phyloP scores from a whole-genome alignment of 1,140 invertebrate genomes.

The Caenorhabditis latens region DNA sequence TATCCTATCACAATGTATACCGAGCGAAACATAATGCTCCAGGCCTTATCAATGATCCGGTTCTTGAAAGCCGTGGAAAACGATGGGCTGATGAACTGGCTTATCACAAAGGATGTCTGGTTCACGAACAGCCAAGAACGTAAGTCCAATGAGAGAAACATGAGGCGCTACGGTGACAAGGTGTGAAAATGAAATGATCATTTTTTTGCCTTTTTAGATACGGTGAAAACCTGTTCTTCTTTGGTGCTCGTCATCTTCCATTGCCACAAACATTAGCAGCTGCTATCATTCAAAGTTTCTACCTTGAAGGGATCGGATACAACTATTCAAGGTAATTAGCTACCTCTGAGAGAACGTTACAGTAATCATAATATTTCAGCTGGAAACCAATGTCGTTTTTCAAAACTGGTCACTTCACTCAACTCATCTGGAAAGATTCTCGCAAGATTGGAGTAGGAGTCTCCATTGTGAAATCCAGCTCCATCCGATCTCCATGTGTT shows the following conservation, averaged over 20 bases:
- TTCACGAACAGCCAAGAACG: constrained; percentile 60
- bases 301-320: constrained; percentile 60
- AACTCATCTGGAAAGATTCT: constrained; percentile 63
- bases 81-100: constrained; percentile 62
- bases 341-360: neutral
- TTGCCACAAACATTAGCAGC: constrained; percentile 52
- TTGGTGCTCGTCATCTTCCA: constrained; percentile 57
- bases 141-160: constrained; percentile 7
- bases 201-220: constrained; percentile 58
- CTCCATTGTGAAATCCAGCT: constrained; percentile 47
- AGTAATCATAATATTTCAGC: constrained; percentile 29
- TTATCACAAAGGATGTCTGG: constrained; percentile 45
- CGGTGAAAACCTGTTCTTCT: constrained; percentile 66
- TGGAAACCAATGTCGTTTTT: constrained; percentile 56
- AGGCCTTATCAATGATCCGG: constrained; percentile 16
- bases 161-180: constrained; percentile 1
- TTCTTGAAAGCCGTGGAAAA: constrained; percentile 59
- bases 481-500: constrained; percentile 53
- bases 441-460: constrained; percentile 63
- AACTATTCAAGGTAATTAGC: constrained; percentile 57
- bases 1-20: constrained; percentile 61
- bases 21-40: constrained; percentile 57
- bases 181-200: constrained; percentile 21
- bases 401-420: constrained; percentile 65
- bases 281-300: constrained; percentile 62